phyloP scores from a whole-genome alignment of 2,797 vertebrate species.

The Jordanella pulchra region DNA sequence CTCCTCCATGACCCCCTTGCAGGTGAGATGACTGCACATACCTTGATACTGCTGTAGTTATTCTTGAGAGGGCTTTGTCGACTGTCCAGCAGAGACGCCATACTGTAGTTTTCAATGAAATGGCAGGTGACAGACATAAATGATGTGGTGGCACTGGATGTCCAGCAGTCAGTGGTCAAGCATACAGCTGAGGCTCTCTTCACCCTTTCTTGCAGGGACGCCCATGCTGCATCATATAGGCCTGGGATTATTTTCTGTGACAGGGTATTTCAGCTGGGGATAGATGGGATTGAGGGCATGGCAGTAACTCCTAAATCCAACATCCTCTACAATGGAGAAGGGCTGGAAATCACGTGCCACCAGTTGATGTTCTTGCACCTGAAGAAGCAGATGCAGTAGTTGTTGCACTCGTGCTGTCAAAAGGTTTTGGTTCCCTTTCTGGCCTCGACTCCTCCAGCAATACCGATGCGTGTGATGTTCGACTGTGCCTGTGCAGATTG shows the following conservation, averaged over 20 bases:
- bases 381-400: no score
- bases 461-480: no score
- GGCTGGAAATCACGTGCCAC: not conserved
- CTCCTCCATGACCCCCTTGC: not conserved
- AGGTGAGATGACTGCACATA: not conserved
- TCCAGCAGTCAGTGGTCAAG: conserved; percentile 36
- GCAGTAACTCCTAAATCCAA: not conserved
- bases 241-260: conserved; percentile 15
- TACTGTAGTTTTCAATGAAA: conserved; percentile 28
- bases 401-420: no score
- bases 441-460: no score
- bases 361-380: not conserved
- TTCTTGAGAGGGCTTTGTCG: conserved; percentile 26
- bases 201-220: conserved; percentile 22
- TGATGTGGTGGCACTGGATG: conserved; percentile 22
- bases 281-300: conserved; percentile 33
- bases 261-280: conserved; percentile 1
- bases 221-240: conserved; percentile 19
- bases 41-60: conserved; percentile 20
- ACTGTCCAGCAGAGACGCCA: conserved; percentile 31
- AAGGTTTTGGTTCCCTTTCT: no score
- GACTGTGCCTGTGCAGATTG: no score
- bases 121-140: conserved; percentile 24
- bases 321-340: not conserved
- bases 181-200: conserved; percentile 32